These are phyloP conservation scores for Aphodius sticticus DNA, from an alignment of 2,888 invertebrate genomes.

Conservation along the genomic window DNA sequence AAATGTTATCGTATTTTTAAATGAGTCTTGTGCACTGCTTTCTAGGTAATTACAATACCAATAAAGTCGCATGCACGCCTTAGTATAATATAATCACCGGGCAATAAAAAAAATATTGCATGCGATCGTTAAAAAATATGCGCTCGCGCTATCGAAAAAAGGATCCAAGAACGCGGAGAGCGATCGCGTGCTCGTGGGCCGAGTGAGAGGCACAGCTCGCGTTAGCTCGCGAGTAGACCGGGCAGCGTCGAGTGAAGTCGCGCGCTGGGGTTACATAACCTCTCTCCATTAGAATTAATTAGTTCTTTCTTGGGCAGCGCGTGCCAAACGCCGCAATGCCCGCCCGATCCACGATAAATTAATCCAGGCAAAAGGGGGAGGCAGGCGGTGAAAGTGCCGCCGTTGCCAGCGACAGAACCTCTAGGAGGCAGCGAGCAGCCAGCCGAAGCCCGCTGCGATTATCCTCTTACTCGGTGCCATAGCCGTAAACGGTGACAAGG, in stretches of 20 bases:
- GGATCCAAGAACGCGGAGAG: not conserved
- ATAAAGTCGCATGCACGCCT: not conserved
- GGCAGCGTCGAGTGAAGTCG: constrained; percentile 8
- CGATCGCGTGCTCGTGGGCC: not conserved
- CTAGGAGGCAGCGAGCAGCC: not conserved
- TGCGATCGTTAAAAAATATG: not conserved
- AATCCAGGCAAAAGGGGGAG: not conserved
- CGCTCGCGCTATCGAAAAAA: not conserved
- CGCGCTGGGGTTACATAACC: constrained; percentile 50
- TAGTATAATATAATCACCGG: not conserved
- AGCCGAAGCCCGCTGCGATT: not conserved
- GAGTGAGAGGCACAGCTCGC: constrained; percentile 5
- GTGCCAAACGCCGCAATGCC: constrained; percentile 46
- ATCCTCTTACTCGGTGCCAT: not conserved
- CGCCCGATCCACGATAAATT: constrained; percentile 14
- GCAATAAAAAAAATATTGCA: not conserved
- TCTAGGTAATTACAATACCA: not conserved
- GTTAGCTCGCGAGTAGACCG: not conserved
- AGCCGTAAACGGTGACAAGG: not conserved
- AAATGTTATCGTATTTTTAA: too few species aligned
- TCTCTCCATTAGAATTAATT: constrained; percentile 56
- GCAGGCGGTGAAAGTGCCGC: not conserved
- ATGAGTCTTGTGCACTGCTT: not conserved
- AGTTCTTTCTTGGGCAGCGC: constrained; percentile 55
- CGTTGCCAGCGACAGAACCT: not conserved